Evolutionary conservation across 2,888 invertebrate genomes (phyloP), one percentile per base, ranked within the genome.

Genomic region (Polydesmus complanatus): DNA sequence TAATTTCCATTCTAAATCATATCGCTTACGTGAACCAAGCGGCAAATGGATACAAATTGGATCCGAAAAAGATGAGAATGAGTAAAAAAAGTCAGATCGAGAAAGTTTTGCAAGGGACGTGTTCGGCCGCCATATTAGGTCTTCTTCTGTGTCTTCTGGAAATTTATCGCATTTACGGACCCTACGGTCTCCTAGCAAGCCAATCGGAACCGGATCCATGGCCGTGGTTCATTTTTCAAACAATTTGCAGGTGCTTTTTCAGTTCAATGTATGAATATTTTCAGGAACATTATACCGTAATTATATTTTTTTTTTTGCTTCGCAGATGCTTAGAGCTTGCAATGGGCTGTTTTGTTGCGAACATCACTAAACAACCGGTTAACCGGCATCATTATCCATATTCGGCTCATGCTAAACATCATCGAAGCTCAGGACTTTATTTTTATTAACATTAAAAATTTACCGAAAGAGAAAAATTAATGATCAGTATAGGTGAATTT

Each of bases 181-280:
- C 78, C 51, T 78, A 78, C 61, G 79, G 79, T 2, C 68, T 73
- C 25, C 66, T 72, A 52, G 69, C 70, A 56, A 63, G 62, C 53
- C 62, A 66, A 69, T 70, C 61, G 67, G 53, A 64, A 25, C 67
- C 72, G 47, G 73, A 75, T 56, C 74, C 78, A 11, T 78, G 78
- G 78, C 77, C 78, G 1, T 81, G 81, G 81, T 73, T 80, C 56
- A 68, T 75, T 26, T 78, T 79, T 66, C 79, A 81, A 67, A 79
- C 80, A 0, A 58, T 77, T 1, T 77, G 76, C 67, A 63, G 63
- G 63, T 63, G 47, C 25, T 19, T 48, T 37, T 47, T 8, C 5
- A 5, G 14, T 5, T 37, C 5, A 37, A 37, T 37, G 14, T 8
- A 37, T 37, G 14, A 37, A 37, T 8, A 37, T 51, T 51, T 3